These are phyloP conservation scores for Hyles vespertilio DNA, from an alignment of 1,140 invertebrate species.

Conservation along the genomic window DNA sequence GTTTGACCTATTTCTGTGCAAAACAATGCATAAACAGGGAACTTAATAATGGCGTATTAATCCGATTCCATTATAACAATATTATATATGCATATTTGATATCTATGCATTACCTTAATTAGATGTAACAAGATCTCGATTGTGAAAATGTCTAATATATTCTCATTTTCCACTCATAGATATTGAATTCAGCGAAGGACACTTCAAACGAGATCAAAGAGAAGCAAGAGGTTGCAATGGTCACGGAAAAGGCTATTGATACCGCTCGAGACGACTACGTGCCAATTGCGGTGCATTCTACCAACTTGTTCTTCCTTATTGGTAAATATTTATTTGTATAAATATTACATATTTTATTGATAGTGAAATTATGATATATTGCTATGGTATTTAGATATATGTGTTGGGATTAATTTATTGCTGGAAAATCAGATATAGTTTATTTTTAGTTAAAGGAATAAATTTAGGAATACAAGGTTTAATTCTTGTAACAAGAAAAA, in stretches of 20 bases:
- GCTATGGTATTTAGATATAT: neutral
- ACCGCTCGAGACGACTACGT: constrained; percentile 89
- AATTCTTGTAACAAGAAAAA: no score
- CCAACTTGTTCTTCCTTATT: constrained; percentile 94
- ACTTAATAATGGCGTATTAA: no score
- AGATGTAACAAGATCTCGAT: neutral
- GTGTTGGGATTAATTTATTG: neutral
- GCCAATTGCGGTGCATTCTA: constrained; percentile 91
- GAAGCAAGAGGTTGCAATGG: constrained; percentile 91
- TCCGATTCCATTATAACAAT: no score
- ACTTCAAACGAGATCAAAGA: constrained; percentile 91
- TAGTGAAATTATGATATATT: constrained; percentile 1
- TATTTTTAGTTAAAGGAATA: no score
- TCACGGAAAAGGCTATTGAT: constrained; percentile 90
- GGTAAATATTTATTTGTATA: constrained; percentile 75
- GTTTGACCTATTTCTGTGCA: no score
- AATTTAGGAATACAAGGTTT: no score
- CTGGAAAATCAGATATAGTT: no score
- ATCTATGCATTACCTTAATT: no score
- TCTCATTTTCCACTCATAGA: constrained; percentile 43
- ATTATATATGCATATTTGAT: no score
- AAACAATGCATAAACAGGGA: no score
- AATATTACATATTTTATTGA: constrained; percentile 12
- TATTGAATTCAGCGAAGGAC: constrained; percentile 93
- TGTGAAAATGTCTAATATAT: neutral